Conservation (phyloP, 2,113 vertebrate species). For the Myocastor coypus region DNA sequence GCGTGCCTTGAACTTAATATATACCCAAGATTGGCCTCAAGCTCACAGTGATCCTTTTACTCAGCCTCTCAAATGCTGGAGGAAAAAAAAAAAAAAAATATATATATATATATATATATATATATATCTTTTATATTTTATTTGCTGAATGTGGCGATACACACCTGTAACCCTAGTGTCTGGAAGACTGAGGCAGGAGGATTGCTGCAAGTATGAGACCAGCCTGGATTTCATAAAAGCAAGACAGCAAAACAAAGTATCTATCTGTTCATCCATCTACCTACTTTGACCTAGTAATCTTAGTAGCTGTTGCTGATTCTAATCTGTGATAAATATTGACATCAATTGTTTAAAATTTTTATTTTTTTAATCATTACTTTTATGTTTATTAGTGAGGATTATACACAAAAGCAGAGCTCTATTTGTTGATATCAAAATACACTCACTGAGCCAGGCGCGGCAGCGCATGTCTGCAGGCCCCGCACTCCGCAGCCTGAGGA, state of each 20-base stretch:
- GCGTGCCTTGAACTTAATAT: neutral
- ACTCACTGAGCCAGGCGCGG: neutral
- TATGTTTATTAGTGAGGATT: conserved; percentile 20
- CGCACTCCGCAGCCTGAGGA: neutral
- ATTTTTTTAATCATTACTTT: neutral
- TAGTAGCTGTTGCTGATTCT: neutral
- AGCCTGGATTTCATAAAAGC: neutral
- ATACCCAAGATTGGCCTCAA: neutral
- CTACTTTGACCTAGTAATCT: neutral
- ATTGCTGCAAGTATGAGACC: neutral
- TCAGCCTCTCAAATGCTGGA: neutral
- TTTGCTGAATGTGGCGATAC: neutral
- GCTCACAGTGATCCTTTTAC: neutral
- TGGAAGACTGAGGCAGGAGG: neutral
- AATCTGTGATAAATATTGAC: neutral
- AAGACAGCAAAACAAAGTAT: neutral
- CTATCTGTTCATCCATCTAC: neutral
- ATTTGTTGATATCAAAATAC: neutral
- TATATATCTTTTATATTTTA: neutral
- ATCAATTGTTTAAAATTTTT: too few relatives aligned
- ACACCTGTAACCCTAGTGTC: neutral
- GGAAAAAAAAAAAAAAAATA: too few relatives aligned
- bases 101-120: too few relatives aligned
- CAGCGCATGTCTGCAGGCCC: neutral
- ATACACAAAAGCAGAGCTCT: neutral